Evolutionary conservation across 2,888 invertebrate species (phyloP), one percentile per base, ranked within the genome.

Genomic region (Cephus spinipes): DNA sequence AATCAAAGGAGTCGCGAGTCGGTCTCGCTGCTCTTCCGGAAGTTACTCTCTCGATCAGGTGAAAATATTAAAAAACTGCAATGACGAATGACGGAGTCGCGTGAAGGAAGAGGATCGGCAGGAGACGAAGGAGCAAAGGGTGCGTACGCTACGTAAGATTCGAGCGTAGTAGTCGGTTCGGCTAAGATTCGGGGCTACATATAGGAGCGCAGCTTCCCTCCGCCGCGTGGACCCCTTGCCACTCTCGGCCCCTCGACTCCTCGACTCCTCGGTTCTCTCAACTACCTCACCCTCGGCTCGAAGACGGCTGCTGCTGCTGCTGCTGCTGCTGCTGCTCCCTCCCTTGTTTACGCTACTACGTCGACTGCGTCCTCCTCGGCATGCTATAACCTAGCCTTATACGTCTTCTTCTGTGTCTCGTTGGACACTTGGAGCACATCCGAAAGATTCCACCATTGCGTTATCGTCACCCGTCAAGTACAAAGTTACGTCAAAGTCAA

Each of bases 131-230:
- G 77, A 36, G 76, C 76, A 40, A 79, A 81, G 83, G 82, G 81
- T 86, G 88, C 87, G 85, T 87, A 82, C 90, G 88, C 85, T 86
- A 87, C 85, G 89, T 86, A 83, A 86, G 86, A 87, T 88, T 89
- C 87, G 88, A 85, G 87, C 90, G 89, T 86, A 91, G 87, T 91
- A 90, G 89, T 90, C 88, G 88, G 87, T 87, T 87, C 88, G 88
- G 84, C 89, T 87, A 87, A 87, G 86, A 87, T 88, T 89, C 89
- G 87, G 90, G 87, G 89, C 91, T 91, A 91, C 91, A 91, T 91
- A 91, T 91, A 91, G 91, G 85, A 89, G 85, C 85, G 83, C 86
- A 87, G 85, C 87, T 87, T 90, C 90, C 89, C 88, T 89, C 87
- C 83, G 86, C 84, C 85, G 81, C 83, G 84, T 82, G 80, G 78